phyloP scores from a whole-genome alignment of 2,113 vertebrate genomes.

The Rhynchomys soricoides region DNA sequence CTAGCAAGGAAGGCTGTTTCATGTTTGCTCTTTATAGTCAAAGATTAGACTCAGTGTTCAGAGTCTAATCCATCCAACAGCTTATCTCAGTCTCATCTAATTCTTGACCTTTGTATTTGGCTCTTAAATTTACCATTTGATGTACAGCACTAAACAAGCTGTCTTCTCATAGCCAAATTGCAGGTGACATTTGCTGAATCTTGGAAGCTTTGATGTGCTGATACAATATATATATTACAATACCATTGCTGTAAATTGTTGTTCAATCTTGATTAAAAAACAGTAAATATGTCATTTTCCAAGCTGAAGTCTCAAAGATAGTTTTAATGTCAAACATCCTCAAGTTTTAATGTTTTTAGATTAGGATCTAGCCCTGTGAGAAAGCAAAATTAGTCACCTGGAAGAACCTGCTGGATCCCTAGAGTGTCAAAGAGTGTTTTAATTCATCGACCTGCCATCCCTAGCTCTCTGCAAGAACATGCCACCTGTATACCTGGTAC shows the following conservation, averaged over 20 bases:
- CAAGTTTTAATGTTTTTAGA: constrained; percentile 10
- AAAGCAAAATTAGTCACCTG: constrained; percentile 12
- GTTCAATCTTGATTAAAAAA: neutral
- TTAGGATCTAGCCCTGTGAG: neutral
- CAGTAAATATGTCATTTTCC: neutral
- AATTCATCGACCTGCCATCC: neutral
- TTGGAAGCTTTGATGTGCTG: neutral
- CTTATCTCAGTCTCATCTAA: neutral
- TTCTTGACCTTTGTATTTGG: constrained; percentile 25
- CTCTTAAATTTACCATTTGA: constrained; percentile 22
- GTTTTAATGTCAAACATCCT: neutral
- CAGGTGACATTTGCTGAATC: neutral
- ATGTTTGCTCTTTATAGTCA: neutral
- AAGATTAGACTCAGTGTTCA: neutral
- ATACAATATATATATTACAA: neutral
- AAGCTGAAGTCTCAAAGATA: neutral
- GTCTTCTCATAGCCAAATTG: neutral
- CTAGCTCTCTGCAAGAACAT: neutral
- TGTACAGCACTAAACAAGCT: neutral
- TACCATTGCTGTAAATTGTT: constrained; percentile 22
- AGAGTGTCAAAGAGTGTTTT: neutral
- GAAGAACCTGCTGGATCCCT: neutral
- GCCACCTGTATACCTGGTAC: neutral
- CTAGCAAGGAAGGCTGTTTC: neutral
- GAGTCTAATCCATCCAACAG: neutral